Evolutionary conservation across 2,888 invertebrate genomes (phyloP).

Genomic region (Tribolium freemani): DNA sequence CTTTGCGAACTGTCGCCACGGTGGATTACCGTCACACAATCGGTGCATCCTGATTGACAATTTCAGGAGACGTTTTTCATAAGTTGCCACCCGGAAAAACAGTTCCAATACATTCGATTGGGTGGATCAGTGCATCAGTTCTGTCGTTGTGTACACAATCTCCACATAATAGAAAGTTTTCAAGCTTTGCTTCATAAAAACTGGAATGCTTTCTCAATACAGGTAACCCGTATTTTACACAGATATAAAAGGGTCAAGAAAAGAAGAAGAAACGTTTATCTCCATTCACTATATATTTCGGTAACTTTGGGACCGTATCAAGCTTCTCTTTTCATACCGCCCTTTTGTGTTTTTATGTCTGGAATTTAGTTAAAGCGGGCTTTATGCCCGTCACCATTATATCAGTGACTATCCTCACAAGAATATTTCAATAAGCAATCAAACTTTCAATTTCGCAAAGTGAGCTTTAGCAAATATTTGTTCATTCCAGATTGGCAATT

Average conservation of each 20-base stretch:
- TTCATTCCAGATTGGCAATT: conserved; percentile 21
- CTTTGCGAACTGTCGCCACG: background rate
- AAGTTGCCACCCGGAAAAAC: background rate
- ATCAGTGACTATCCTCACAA: background rate
- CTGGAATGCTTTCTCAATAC: conserved; percentile 37
- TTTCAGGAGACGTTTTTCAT: conserved; percentile 7
- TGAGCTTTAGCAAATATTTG: conserved; percentile 34
- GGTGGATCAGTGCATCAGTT: conserved; percentile 13
- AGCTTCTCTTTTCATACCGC: conserved; percentile 24
- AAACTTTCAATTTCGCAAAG: conserved; percentile 36
- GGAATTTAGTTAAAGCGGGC: conserved; percentile 27
- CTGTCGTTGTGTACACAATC: background rate
- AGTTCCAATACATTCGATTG: conserved; percentile 7
- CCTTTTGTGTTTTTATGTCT: conserved; percentile 33
- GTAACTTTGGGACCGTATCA: conserved; percentile 32
- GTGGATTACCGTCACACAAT: background rate
- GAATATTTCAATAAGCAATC: conserved; percentile 38
- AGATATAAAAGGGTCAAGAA: conserved; percentile 42
- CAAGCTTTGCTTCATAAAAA: conserved; percentile 30
- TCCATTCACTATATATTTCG: conserved; percentile 35
- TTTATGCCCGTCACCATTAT: conserved; percentile 20
- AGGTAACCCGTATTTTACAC: conserved; percentile 35
- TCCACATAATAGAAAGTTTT: conserved; percentile 25
- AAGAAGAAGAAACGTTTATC: conserved; percentile 35
- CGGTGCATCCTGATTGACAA: conserved; percentile 10